Evolutionary conservation across 2,797 vertebrate genomes (phyloP).

Genomic region (Spondyliosoma cantharus): DNA sequence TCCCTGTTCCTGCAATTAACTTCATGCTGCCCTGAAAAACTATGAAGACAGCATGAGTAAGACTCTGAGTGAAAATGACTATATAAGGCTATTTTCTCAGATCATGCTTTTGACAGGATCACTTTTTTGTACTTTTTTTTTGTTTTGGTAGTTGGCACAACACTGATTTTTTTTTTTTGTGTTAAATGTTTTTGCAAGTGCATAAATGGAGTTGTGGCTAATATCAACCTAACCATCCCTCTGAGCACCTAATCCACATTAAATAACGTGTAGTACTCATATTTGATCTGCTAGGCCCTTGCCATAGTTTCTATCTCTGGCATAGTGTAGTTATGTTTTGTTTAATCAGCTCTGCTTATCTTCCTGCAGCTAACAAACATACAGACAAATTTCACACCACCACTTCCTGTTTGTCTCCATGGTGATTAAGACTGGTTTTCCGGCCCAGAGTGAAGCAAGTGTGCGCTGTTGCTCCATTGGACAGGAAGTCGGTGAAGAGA

Average conservation of each 20-base stretch:
- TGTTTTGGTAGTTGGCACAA: not conserved
- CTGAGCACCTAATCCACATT: not conserved
- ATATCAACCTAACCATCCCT: not conserved
- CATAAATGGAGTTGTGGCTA: not conserved
- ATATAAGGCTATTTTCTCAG: not conserved
- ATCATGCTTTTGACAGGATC: not conserved
- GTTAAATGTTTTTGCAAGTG: constrained; percentile 7
- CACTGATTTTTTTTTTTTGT: not conserved
- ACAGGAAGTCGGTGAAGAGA: constrained; percentile 77
- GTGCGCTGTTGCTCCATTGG: constrained; percentile 66
- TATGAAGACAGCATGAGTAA: not conserved
- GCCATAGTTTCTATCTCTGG: constrained; percentile 10
- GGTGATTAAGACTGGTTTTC: constrained; percentile 78
- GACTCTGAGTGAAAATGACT: not conserved
- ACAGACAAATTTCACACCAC: constrained; percentile 81
- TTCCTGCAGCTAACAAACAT: constrained; percentile 67
- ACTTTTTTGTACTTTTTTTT: not conserved
- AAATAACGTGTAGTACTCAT: not conserved
- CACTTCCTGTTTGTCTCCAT: constrained; percentile 87
- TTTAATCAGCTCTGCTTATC: constrained; percentile 64
- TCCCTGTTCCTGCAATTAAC: constrained; percentile 11
- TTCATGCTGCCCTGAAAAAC: constrained; percentile 9
- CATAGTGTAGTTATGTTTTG: constrained; percentile 1
- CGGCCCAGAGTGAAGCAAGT: constrained; percentile 73
- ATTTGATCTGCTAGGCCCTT: constrained; percentile 4